A percentile compares a stretch with the other conserved stretches of the same genome.
phyloP scores from a whole-genome alignment of 2,113 vertebrate genomes.

The Proteles cristata region DNA sequence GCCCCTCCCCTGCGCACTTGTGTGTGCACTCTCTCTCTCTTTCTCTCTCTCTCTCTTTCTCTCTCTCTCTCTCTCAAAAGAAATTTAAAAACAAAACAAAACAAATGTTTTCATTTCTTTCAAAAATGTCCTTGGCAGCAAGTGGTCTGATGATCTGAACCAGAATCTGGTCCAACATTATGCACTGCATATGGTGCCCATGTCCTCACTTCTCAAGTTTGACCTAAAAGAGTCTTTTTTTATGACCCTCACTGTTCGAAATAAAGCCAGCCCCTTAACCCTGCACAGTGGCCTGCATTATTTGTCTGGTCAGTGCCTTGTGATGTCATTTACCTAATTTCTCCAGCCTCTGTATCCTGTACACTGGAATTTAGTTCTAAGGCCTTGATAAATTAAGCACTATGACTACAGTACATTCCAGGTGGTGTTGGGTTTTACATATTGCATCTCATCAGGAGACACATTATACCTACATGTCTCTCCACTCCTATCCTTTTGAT shows the following conservation, averaged over 20 bases:
- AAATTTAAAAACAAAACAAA: too few species aligned
- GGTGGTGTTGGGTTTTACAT: background rate
- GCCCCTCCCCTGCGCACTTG: too few species aligned
- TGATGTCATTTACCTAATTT: background rate
- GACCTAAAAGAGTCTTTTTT: background rate
- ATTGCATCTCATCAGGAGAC: background rate
- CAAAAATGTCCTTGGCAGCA: background rate
- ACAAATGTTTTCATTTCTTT: background rate
- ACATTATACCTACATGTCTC: fast-evolving
- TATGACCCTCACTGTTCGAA: background rate
- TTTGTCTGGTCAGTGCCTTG: fast-evolving
- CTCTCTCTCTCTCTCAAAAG: too few species aligned
- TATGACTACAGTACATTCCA: background rate
- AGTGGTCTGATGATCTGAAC: background rate
- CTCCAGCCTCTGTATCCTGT: background rate
- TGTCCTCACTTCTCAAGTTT: background rate
- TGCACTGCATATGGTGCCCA: fast-evolving
- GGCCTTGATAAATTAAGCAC: background rate
- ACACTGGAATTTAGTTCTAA: background rate
- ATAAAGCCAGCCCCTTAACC: background rate
- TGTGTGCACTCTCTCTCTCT: too few species aligned
- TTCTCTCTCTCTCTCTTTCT: too few species aligned
- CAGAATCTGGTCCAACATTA: background rate
- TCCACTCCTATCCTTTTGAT: background rate
- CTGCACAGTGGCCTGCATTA: background rate